These are phyloP conservation scores for Tetragonula clypearis DNA, from an alignment of 1,140 invertebrate species.

Conservation along the genomic window DNA sequence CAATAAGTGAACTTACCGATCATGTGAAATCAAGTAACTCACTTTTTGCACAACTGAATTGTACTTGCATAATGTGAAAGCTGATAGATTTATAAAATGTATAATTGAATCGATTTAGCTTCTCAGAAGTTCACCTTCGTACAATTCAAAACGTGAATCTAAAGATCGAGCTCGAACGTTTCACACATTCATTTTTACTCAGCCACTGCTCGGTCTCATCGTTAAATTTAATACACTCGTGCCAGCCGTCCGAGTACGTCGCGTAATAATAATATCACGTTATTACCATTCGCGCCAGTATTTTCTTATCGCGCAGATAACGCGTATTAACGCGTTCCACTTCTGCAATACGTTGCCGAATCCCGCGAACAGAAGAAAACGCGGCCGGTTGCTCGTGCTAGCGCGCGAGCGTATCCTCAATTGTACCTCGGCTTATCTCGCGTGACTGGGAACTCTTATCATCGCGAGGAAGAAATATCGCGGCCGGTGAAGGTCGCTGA, in stretches of 20 bases:
- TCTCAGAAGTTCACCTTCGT: no score
- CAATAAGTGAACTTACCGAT: no score
- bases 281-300: background rate
- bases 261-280: background rate
- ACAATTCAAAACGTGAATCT: no score
- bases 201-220: background rate
- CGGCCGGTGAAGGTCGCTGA: constrained; percentile 34
- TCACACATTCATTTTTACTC: no score
- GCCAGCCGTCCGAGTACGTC: background rate
- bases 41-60: no score
- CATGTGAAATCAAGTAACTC: no score
- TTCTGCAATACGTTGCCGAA: background rate
- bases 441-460: constrained; percentile 22
- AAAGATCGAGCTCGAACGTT: no score
- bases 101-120: no score
- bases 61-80: no score
- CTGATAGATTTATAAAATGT: no score
- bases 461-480: constrained; percentile 9
- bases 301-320: constrained; percentile 2
- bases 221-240: no score
- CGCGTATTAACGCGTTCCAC: background rate
- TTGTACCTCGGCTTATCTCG: constrained; percentile 11
- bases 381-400: background rate
- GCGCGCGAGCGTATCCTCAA: no score
- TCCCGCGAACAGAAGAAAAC: background rate